phyloP scores from a whole-genome alignment of 2,797 vertebrate species.

The Diplodus puntazzo region DNA sequence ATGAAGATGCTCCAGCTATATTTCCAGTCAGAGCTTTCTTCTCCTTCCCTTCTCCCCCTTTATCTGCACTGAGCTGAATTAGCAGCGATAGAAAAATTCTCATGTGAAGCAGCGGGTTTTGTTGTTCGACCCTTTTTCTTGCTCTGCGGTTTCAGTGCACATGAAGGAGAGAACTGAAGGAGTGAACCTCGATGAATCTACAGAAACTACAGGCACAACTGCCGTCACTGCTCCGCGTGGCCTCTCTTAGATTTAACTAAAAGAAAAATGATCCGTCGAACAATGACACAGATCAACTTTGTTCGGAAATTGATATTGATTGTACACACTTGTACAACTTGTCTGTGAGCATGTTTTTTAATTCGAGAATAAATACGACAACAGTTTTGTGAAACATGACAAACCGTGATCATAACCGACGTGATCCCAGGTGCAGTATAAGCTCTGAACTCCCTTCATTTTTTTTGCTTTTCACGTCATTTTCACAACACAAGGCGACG shows the following conservation, averaged over 20 bases:
- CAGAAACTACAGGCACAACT: constrained; percentile 52
- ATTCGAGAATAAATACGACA: constrained; percentile 75
- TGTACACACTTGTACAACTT: constrained; percentile 81
- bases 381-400: constrained; percentile 76
- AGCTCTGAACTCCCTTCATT: constrained; percentile 62
- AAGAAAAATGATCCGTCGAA: constrained; percentile 61
- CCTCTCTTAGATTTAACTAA: constrained; percentile 53
- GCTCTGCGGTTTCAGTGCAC: constrained; percentile 53
- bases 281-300: constrained; percentile 57
- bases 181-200: constrained; percentile 18
- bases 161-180: constrained; percentile 63
- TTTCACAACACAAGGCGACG: constrained; percentile 61
- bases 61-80: constrained; percentile 57
- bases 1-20: constrained; percentile 44
- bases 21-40: constrained; percentile 37
- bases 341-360: constrained; percentile 86
- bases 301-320: constrained; percentile 79
- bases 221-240: constrained; percentile 59
- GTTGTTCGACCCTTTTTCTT: not conserved
- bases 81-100: constrained; percentile 21
- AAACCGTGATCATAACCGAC: constrained; percentile 54
- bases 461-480: constrained; percentile 64
- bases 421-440: constrained; percentile 63
- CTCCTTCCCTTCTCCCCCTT: constrained; percentile 64
- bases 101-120: not conserved